phyloP scores from a whole-genome alignment of 2,797 vertebrate genomes.

The Cossypha niveicapilla region DNA sequence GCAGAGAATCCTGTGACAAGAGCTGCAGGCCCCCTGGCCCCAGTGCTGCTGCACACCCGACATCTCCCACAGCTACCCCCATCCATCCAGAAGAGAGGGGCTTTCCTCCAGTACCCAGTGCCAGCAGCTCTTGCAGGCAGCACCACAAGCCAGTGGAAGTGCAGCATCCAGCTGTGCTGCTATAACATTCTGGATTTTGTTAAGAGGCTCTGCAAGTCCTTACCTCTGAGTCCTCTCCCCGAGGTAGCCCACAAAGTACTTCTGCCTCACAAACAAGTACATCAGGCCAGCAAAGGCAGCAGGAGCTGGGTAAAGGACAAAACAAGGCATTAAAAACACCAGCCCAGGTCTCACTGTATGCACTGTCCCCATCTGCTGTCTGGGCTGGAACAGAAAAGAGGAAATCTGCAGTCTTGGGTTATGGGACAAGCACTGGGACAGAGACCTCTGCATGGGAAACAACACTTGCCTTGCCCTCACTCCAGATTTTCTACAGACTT shows the following conservation, averaged over 20 bases:
- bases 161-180: neutral
- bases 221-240: constrained; percentile 93
- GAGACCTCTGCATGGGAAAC: neutral
- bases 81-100: neutral
- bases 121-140: neutral
- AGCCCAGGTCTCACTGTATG: rapidly evolving
- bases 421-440: neutral
- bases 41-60: rapidly evolving
- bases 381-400: rapidly evolving
- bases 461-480: neutral
- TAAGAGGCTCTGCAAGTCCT: neutral
- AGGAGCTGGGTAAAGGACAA: constrained; percentile 76
- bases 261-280: constrained; percentile 91
- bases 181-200: rapidly evolving
- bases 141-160: neutral
- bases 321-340: neutral
- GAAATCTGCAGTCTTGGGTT: neutral
- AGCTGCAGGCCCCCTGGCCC: neutral
- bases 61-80: neutral
- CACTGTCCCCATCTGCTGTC: neutral
- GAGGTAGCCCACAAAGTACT: constrained; percentile 94
- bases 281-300: constrained; percentile 91
- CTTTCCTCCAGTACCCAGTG: neutral
- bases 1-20: neutral
- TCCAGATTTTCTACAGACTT: neutral